Base-by-base conservation (phyloP, 2,888 invertebrate genomes). In the Morinoia aosen region DNA sequence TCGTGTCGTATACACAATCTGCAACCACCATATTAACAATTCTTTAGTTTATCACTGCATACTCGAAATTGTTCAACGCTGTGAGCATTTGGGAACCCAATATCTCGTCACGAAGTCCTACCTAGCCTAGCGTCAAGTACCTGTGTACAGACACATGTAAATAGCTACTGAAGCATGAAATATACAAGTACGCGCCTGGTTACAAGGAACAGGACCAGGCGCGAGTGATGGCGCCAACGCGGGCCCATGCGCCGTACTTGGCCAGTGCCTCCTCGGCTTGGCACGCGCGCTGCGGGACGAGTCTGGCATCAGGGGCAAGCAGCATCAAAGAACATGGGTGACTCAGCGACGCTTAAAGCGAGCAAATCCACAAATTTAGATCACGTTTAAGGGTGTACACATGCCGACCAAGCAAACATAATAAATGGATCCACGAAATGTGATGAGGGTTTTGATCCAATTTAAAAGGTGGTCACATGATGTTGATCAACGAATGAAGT, bases 281-380 rank as follows among this genome's bases (percentile, higher is more conserved):
- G 76, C 76, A 76, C 19, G 76, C 25, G 76, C 33, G 19, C 76
- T 25, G 76, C 33, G 40, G 90, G 90, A 90, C 90, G 90, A 90
- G 90, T 11, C 90, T 90, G 90, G 48, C 90, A 90, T 90, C 90
- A 14, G 48, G 19, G 40, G 90, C 90, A 90, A 39, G 90, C 90
- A 90, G 12, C 48, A 90, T 90, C 90, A 90, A 90, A 90, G 90
- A 90, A 48, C 48, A 90, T 76, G 90, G 39, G 90, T 90, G 90
- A 90, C 90, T 90, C 90, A 90, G 76, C 76, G 76, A 76, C 76
- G 76, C 76, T 76, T 76, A 25, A 76, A 76, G 76, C 25, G 76
- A 76, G 76, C 76, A 76, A 76, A 76, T 76, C 76, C 33, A 76
- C 76, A 76, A 76, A 76, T 25, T 76, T 76, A 76, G 76, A 76